A percentile compares a stretch with the other conserved stretches of the same genome.
phyloP scores from a whole-genome alignment of 1,140 invertebrate genomes.

The Ruditapes philippinarum region DNA sequence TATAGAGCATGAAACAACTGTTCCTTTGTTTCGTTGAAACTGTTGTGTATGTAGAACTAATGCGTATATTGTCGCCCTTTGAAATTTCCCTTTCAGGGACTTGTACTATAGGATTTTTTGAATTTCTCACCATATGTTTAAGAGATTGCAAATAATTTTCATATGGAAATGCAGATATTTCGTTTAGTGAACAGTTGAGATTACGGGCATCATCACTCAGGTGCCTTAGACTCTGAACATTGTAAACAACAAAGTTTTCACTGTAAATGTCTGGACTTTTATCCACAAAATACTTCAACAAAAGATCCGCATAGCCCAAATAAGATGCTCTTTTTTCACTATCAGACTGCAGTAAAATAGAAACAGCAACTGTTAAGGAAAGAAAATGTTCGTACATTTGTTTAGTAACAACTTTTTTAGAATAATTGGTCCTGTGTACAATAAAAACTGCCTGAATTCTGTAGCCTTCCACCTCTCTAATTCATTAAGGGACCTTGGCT shows the following conservation, averaged over 20 bases:
- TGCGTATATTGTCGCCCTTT: not conserved
- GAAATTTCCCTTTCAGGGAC: constrained; percentile 69
- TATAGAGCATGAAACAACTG: constrained; percentile 57
- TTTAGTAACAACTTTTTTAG: constrained; percentile 83
- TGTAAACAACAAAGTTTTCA: constrained; percentile 81
- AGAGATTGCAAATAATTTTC: constrained; percentile 85
- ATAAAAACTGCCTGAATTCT: constrained; percentile 86
- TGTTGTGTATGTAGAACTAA: not conserved
- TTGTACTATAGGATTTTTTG: constrained; percentile 77
- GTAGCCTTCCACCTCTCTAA: constrained; percentile 86
- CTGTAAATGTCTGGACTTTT: constrained; percentile 75
- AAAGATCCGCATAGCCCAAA: constrained; percentile 76
- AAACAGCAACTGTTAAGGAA: constrained; percentile 82
- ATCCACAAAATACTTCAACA: constrained; percentile 83
- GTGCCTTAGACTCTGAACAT: constrained; percentile 85
- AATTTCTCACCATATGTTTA: constrained; percentile 81
- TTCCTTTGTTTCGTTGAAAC: constrained; percentile 56
- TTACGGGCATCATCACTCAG: constrained; percentile 84
- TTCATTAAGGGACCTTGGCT: constrained; percentile 83
- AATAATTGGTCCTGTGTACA: constrained; percentile 86
- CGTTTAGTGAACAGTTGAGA: constrained; percentile 84
- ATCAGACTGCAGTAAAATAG: constrained; percentile 75
- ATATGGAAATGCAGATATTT: constrained; percentile 86
- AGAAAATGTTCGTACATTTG: constrained; percentile 86
- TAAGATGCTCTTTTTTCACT: constrained; percentile 32